Percentiles rank a stretch among this genome's conserved stretches.
These are phyloP conservation scores for Malaclemys terrapin DNA, from an alignment of 2,113 vertebrate species.

Conservation along the genomic window DNA sequence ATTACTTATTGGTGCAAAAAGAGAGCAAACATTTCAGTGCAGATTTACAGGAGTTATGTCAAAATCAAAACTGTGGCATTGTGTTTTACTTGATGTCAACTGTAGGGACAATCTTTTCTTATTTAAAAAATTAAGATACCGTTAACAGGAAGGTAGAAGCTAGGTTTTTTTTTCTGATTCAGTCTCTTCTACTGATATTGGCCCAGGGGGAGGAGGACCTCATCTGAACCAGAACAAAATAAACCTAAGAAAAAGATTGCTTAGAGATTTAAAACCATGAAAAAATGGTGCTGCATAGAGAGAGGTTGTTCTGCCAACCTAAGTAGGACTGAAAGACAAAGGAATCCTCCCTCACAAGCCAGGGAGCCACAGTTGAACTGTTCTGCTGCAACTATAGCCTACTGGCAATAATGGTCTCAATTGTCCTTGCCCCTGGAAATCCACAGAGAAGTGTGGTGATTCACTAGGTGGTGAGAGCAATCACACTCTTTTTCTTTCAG, in stretches of 20 bases:
- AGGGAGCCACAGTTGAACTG: not conserved
- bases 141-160: not conserved
- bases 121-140: not conserved
- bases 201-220: not conserved
- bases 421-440: too few relatives aligned
- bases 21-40: not conserved
- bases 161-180: not conserved
- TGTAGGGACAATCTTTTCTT: not conserved
- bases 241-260: not conserved
- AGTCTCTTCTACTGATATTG: not conserved
- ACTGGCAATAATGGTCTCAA: too few relatives aligned
- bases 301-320: not conserved
- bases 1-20: not conserved
- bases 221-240: not conserved
- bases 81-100: not conserved
- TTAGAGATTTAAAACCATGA: not conserved
- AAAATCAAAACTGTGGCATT: not conserved
- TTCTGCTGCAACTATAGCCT: not conserved
- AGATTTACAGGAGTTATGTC: not conserved
- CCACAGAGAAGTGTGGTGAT: too few relatives aligned
- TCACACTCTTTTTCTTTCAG: too few relatives aligned
- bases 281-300: not conserved
- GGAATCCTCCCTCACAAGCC: not conserved
- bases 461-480: too few relatives aligned
- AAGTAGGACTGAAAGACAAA: not conserved